Base-by-base conservation (phyloP, 2,888 invertebrate species). In the Drosophila rellima region DNA sequence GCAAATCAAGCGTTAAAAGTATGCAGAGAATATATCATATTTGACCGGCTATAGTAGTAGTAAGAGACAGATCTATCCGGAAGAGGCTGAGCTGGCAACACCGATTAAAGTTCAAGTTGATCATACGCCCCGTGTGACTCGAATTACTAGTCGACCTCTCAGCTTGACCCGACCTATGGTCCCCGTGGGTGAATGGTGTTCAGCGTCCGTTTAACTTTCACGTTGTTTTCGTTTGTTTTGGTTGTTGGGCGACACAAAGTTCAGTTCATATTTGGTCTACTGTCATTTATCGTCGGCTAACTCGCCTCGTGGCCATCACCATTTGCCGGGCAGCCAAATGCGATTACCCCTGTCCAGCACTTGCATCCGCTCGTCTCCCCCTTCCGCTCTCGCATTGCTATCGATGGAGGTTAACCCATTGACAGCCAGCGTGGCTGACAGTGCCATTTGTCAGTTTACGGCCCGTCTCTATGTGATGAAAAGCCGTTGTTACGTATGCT, bases 211-310 rank as follows among this genome's bases (percentile, higher is more conserved):
- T 64, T 55, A 35, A 50, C 55, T 74, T 74, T 29, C 42, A 77
- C 1, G 23, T 26, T 26, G 26, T 15, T 59, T 48, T 57, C 52
- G 52, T 17, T 20, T 62, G 66, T 52, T 64, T 61, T 40, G 45
- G 40, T 51, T 44, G 54, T 37, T 57, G 56, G 15, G 40, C 39
- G 52, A 61, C 39, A 56, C 54, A 59, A 61, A 71, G 71, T 76
- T 67, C 80, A 62, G 47, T 79, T 67, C 66, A 57, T 62, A 80
- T 75, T 79, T 37, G 71, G 62, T 60, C 65, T 63, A 54, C 64
- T 82, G 80, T 75, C 82, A 75, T 64, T 79, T 62, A 72, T 61
- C 60, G 75, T 74, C 70, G 75, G 70, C 69, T 68, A 69, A 40
- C 64, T 68, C 39, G 40, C 45, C 47, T 40, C 35, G 23, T 47